Evolutionary conservation across 2,888 invertebrate genomes (phyloP).

Genomic region (Ariolimax columbianus): DNA sequence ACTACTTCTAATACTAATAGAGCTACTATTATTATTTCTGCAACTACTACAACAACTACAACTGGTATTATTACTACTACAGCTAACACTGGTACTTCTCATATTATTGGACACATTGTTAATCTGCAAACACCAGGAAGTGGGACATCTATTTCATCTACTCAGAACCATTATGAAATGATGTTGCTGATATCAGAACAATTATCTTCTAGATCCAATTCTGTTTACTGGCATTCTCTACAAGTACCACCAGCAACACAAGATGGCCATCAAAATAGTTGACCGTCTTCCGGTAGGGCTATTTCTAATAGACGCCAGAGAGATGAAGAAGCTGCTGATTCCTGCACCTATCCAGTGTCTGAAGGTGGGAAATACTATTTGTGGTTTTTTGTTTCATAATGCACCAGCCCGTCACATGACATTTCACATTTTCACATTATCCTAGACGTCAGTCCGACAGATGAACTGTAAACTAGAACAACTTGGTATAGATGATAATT

Average conservation of each 20-base stretch:
- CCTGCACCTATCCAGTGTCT: constrained; percentile 87
- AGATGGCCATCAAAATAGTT: constrained; percentile 84
- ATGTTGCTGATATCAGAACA: not conserved
- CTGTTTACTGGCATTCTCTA: constrained; percentile 85
- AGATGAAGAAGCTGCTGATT: constrained; percentile 86
- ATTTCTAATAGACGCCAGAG: constrained; percentile 84
- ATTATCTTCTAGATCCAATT: constrained; percentile 80
- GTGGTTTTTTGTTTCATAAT: not conserved
- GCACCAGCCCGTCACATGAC: too few relatives aligned
- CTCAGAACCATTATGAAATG: not conserved
- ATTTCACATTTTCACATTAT: too few relatives aligned
- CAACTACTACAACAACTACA: not conserved
- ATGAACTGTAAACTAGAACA: too few relatives aligned
- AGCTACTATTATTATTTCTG: not conserved
- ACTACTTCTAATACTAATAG: not conserved
- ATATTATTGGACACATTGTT: too few relatives aligned
- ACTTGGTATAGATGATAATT: too few relatives aligned
- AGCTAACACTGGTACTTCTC: not conserved
- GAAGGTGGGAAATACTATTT: constrained; percentile 79
- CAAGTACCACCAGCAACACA: constrained; percentile 85
- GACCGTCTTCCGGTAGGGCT: constrained; percentile 86
- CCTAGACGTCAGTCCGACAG: too few relatives aligned
- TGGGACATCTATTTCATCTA: too few relatives aligned
- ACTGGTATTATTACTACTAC: not conserved
- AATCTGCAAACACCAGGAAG: too few relatives aligned